Evolutionary conservation across 2,113 vertebrate species (phyloP).

Genomic region (Forbesichthys agassizii): DNA sequence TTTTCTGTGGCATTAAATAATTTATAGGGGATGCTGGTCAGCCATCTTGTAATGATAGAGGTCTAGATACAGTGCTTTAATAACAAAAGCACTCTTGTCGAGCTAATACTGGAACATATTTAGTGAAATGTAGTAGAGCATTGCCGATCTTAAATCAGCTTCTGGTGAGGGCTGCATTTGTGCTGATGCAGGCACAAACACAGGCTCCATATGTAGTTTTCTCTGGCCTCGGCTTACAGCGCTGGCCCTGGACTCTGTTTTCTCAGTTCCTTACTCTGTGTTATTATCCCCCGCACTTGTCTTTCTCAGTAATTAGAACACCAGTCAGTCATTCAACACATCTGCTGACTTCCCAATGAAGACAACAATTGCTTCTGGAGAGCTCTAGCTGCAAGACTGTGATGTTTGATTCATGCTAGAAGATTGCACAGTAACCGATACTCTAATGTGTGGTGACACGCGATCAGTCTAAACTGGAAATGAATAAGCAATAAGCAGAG

Average conservation of each 20-base stretch:
- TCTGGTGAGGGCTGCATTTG: slow-evolving; percentile 27
- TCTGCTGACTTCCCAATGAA: slow-evolving; percentile 65
- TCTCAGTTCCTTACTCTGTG: slow-evolving; percentile 66
- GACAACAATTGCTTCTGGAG: slow-evolving; percentile 51
- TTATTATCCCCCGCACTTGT: slow-evolving; percentile 71
- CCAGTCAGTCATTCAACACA: slow-evolving; percentile 70
- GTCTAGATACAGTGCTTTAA: not conserved
- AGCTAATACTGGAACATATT: slow-evolving; percentile 9
- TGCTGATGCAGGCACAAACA: slow-evolving; percentile 44
- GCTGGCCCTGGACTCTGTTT: slow-evolving; percentile 52
- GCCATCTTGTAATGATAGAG: slow-evolving; percentile 18
- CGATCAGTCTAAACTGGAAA: slow-evolving; percentile 46
- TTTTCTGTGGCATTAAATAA: slow-evolving; percentile 17
- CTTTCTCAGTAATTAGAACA: slow-evolving; percentile 67
- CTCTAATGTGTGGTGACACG: slow-evolving; percentile 46
- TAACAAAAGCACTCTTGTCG: slow-evolving; percentile 22
- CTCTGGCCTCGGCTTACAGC: slow-evolving; percentile 55
- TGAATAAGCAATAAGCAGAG: slow-evolving; percentile 32
- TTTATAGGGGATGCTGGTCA: slow-evolving; percentile 7
- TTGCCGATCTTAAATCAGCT: not conserved
- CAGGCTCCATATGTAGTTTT: slow-evolving; percentile 43
- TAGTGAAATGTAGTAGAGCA: slow-evolving; percentile 5
- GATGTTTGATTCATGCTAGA: slow-evolving; percentile 49
- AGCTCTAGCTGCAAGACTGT: slow-evolving; percentile 36
- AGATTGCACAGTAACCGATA: slow-evolving; percentile 20